These are phyloP conservation scores for Eulemur macaco DNA, from an alignment of 2,113 vertebrate genomes.

Conservation along the genomic window DNA sequence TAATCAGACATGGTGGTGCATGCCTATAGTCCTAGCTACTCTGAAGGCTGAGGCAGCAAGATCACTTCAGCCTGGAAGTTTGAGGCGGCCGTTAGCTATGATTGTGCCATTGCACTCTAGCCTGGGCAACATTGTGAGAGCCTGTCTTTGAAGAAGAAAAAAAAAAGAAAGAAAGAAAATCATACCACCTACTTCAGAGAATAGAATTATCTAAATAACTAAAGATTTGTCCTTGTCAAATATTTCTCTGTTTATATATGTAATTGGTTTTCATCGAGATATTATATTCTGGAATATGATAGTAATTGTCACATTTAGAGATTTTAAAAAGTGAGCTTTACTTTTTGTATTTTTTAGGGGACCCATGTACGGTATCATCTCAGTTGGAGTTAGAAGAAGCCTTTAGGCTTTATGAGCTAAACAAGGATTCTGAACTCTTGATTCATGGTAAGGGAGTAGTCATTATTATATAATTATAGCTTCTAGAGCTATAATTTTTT, in stretches of 20 bases:
- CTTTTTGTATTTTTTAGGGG: slow-evolving; percentile 86
- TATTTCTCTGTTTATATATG: neutral
- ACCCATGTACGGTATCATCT: slow-evolving; percentile 98
- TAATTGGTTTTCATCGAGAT: neutral
- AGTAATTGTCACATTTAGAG: neutral
- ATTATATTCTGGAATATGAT: neutral
- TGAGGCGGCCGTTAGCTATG: too few relatives aligned
- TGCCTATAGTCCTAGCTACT: too few relatives aligned
- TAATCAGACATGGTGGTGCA: too few relatives aligned
- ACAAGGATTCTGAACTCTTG: slow-evolving; percentile 98
- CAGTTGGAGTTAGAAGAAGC: slow-evolving; percentile 99
- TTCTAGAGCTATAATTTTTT: neutral
- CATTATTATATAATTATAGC: neutral
- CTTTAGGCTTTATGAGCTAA: slow-evolving; percentile 96
- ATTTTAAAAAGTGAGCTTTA: slow-evolving; percentile 41
- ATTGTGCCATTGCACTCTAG: too few relatives aligned
- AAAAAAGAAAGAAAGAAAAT: neutral
- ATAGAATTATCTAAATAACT: neutral
- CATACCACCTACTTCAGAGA: neutral
- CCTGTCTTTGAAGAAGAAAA: neutral
- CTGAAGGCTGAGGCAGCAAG: too few relatives aligned
- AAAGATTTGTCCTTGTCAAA: neutral
- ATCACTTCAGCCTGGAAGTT: too few relatives aligned
- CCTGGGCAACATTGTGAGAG: too few relatives aligned
- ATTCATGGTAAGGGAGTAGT: slow-evolving; percentile 91